Evolutionary conservation across 2,113 vertebrate species (phyloP), one percentile per base, ranked within the genome.

Genomic region (Desmodus rotundus): DNA sequence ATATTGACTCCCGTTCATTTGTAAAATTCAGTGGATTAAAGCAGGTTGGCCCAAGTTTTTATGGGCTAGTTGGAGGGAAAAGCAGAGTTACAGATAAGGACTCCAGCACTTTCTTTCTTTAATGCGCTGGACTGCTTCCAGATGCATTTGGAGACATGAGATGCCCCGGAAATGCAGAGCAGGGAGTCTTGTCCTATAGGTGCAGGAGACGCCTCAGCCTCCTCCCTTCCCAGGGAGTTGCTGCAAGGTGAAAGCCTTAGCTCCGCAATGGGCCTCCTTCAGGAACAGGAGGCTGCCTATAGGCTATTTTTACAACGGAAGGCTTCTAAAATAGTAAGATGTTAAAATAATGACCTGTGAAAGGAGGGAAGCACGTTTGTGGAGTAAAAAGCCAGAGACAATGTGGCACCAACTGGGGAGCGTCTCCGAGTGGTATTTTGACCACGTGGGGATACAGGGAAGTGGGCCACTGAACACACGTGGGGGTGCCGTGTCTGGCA

Each of bases 291-390:
- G 28, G 76, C 65, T 93, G 82, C 50, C 72, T 28, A 19, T 5
- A 26, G 41, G 26, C 89, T 97, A 45, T 92, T 96, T 92, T 93
- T 77, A 85, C 84, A 70, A 81, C 1, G 17, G 70, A 92, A 88
- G 80, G 0, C 47, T 92, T 94, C 83, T 85, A 67, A 95, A 98
- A 92, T 61, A 94, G 84, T 58, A 70, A 95, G 83, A 91, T 45
- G 88, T 81, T 89, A 94, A 94, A 96, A 95, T 82, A 93, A 95
- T 74, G 88, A 93, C 70, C 89, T 56, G 56, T 33, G 81, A 95
- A 91, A 95, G 70, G 28, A 91, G 73, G 86, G 58, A 68, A 31
- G 52, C 52, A 54, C 24, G 78, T 93, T 47, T 15, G 85, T 50
- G 70, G 81, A 76, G 61, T 58, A 54, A 43, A 52, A 86, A 52